These are phyloP conservation scores for Stictonetta naevosa DNA, from an alignment of 2,113 vertebrate genomes.

Conservation along the genomic window DNA sequence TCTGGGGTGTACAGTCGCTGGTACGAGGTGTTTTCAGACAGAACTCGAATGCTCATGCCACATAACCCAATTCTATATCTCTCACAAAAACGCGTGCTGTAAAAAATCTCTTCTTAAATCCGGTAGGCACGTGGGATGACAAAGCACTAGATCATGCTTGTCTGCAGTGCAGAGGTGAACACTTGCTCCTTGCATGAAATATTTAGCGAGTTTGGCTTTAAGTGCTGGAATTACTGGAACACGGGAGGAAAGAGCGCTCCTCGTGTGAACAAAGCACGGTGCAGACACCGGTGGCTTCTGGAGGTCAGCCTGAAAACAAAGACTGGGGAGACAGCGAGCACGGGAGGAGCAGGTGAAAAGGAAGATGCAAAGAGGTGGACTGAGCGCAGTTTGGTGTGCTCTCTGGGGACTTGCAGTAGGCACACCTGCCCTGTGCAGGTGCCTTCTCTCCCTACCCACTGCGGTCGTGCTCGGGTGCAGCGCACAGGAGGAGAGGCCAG, in stretches of 20 bases:
- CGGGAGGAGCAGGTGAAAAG: not conserved
- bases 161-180: not conserved
- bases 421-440: too few species aligned
- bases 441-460: too few species aligned
- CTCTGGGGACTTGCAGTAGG: not conserved
- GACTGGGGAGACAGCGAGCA: not conserved
- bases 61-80: accelerated
- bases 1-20: accelerated
- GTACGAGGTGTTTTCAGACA: accelerated
- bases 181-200: not conserved
- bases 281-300: accelerated
- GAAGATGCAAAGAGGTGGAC: not conserved
- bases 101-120: not conserved
- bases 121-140: accelerated
- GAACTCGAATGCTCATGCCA: accelerated
- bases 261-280: accelerated
- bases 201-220: not conserved
- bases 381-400: not conserved
- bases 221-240: not conserved
- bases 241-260: not conserved
- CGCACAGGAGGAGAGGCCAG: not conserved
- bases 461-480: not conserved
- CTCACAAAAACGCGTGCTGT: not conserved
- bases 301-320: not conserved
- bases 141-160: not conserved